phyloP scores from a whole-genome alignment of 1,140 invertebrate genomes.

The Contarinia nasturtii region DNA sequence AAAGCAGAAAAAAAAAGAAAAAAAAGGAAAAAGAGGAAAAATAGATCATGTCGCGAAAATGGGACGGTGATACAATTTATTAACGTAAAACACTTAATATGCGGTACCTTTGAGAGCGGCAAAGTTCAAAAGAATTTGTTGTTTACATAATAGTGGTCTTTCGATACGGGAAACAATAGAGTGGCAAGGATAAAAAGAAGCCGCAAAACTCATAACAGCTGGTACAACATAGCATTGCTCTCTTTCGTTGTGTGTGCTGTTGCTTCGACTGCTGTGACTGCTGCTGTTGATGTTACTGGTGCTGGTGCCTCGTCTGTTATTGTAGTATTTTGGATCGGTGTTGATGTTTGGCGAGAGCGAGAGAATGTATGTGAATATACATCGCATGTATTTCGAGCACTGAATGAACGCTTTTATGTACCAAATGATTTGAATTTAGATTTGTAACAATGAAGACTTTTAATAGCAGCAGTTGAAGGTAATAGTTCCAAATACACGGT shows the following conservation, averaged over 20 bases:
- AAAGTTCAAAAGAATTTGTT: slow-evolving; percentile 25
- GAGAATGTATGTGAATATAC: no score
- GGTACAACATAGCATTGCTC: neutral
- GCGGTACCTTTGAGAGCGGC: slow-evolving; percentile 23
- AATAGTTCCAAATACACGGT: no score
- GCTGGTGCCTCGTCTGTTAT: no score
- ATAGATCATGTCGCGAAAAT: slow-evolving; percentile 1
- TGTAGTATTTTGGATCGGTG: no score
- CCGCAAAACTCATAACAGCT: slow-evolving; percentile 17
- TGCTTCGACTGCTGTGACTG: no score
- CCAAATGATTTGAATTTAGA: no score
- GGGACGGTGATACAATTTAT: neutral
- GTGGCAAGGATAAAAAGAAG: slow-evolving; percentile 23
- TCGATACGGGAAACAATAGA: slow-evolving; percentile 26
- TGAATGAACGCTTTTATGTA: no score
- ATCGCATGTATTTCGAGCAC: no score
- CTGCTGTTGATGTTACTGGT: no score
- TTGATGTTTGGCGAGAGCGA: no score
- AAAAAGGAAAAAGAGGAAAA: neutral
- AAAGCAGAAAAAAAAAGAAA: slow-evolving; percentile 1
- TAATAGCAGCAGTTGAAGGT: no score
- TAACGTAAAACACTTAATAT: slow-evolving; percentile 1
- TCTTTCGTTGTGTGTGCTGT: neutral
- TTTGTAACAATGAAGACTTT: no score
- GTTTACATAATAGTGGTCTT: slow-evolving; percentile 27